Percentiles rank a stretch among this genome's conserved stretches.
Conservation (phyloP, 2,797 vertebrate species). For the Tragelaphus eurycerus region DNA sequence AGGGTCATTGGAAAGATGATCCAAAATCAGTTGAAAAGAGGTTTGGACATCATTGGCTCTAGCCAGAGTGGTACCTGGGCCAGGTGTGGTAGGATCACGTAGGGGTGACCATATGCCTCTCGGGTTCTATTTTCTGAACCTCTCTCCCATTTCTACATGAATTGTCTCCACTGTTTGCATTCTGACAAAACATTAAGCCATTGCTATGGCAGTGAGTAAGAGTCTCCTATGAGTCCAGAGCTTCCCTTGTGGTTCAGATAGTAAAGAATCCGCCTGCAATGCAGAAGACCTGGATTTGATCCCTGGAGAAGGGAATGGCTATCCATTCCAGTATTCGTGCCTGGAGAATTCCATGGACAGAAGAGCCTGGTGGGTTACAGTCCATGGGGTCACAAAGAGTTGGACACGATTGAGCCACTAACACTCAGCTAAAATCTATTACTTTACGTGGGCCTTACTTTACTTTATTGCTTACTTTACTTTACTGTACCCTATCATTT, state of each 20-base stretch:
- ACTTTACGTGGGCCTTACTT: background rate
- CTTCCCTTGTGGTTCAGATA: background rate
- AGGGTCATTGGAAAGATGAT: background rate
- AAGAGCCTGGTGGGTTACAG: background rate
- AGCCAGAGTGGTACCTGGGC: no score
- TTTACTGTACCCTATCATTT: background rate
- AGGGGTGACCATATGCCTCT: rapidly evolving
- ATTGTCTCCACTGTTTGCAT: background rate
- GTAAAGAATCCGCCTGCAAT: background rate
- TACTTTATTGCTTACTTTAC: background rate
- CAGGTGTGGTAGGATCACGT: background rate
- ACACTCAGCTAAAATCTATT: background rate
- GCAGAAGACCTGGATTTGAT: background rate
- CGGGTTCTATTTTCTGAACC: background rate
- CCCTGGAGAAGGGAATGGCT: background rate
- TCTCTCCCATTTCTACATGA: background rate
- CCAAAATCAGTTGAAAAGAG: rapidly evolving
- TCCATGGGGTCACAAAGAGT: background rate
- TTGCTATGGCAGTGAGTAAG: rapidly evolving
- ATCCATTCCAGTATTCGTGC: background rate
- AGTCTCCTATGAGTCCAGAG: rapidly evolving
- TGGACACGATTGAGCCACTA: background rate
- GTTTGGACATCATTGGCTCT: background rate
- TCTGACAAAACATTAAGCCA: background rate
- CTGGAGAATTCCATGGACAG: background rate